phyloP scores from a whole-genome alignment of 1,140 invertebrate species.

The Lepidurus couesii region DNA sequence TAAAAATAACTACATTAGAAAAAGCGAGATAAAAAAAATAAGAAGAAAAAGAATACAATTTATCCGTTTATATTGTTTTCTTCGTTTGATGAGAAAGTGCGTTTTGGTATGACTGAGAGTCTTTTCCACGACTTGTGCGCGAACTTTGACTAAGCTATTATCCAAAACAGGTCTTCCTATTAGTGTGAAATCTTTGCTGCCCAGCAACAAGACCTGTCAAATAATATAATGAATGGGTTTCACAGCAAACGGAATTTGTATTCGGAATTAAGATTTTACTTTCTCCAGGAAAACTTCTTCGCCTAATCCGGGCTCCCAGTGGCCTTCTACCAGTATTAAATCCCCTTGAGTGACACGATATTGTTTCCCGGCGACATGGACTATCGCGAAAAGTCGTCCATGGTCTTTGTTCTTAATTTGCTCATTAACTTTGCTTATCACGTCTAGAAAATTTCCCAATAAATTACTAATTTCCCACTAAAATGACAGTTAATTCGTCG shows the following conservation, averaged over 20 bases:
- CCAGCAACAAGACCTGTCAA: slow-evolving; percentile 63
- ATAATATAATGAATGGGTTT: slow-evolving; percentile 27
- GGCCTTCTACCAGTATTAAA: slow-evolving; percentile 71
- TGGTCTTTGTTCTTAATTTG: slow-evolving; percentile 51
- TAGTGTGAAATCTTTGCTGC: slow-evolving; percentile 76
- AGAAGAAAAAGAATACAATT: slow-evolving; percentile 53
- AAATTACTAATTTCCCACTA: not conserved
- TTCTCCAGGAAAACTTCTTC: slow-evolving; percentile 81
- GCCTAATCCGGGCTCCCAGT: slow-evolving; percentile 75
- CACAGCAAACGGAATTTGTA: slow-evolving; percentile 23
- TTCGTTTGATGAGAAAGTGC: slow-evolving; percentile 63
- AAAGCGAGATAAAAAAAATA: not conserved
- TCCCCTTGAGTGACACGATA: slow-evolving; percentile 82
- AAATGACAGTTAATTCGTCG: not conserved
- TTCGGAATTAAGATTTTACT: slow-evolving; percentile 47
- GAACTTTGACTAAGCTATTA: slow-evolving; percentile 63
- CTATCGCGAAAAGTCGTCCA: slow-evolving; percentile 77
- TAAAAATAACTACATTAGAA: slow-evolving; percentile 33
- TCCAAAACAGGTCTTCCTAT: slow-evolving; percentile 75
- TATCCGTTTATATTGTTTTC: slow-evolving; percentile 69
- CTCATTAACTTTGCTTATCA: slow-evolving; percentile 54
- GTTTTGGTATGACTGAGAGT: slow-evolving; percentile 76
- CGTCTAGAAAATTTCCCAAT: slow-evolving; percentile 39
- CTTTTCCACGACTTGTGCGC: slow-evolving; percentile 85
- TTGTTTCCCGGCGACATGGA: slow-evolving; percentile 76